phyloP scores from a whole-genome alignment of 2,888 invertebrate species.

The Callosobruchus maculatus region DNA sequence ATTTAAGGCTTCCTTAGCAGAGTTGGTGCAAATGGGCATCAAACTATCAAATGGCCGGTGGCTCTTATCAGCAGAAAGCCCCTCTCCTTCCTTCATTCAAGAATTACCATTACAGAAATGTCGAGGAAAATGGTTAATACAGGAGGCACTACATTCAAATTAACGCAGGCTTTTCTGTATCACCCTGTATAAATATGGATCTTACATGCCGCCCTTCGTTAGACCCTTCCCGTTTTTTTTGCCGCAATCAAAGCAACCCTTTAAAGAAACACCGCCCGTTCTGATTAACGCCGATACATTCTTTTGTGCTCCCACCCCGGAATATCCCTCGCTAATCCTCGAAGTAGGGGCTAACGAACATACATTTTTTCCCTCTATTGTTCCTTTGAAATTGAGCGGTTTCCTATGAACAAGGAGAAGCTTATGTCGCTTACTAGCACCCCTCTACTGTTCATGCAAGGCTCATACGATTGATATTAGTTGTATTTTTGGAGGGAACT shows the following conservation, averaged over 20 bases:
- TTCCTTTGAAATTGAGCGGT: not conserved
- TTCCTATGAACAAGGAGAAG: not conserved
- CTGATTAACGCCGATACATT: slow-evolving; percentile 1
- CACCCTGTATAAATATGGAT: too few relatives aligned
- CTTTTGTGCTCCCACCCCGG: not conserved
- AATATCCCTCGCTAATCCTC: not conserved
- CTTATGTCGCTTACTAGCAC: not conserved
- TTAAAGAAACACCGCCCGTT: not conserved
- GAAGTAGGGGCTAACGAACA: not conserved
- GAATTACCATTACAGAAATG: too few relatives aligned
- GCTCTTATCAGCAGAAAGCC: too few relatives aligned
- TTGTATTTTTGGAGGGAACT: not conserved
- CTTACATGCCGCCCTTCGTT: not conserved
- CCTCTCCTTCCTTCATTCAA: too few relatives aligned
- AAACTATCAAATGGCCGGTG: too few relatives aligned
- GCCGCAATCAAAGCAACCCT: not conserved
- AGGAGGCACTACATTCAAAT: too few relatives aligned
- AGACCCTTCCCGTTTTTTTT: not conserved
- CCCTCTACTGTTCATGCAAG: not conserved
- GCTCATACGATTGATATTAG: not conserved
- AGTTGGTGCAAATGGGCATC: too few relatives aligned
- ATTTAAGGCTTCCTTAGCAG: too few relatives aligned
- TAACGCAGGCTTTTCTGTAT: too few relatives aligned
- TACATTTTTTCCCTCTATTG: not conserved
- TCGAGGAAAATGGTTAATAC: too few relatives aligned